A percentile compares a stretch with the other conserved stretches of the same genome.
Conservation (phyloP, 2,113 vertebrate species). For the Platysteira castanea region DNA sequence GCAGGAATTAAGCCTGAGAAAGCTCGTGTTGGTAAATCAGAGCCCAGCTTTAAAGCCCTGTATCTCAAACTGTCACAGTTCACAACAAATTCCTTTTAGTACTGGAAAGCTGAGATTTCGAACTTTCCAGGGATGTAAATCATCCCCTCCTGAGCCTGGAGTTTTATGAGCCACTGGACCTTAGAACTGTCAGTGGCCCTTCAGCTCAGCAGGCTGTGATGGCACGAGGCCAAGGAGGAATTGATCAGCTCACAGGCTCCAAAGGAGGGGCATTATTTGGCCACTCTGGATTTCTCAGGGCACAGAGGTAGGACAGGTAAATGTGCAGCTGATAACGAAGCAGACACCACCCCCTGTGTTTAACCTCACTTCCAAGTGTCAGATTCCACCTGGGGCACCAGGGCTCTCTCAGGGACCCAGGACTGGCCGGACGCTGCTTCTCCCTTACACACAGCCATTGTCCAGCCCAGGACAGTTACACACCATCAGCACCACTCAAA, state of each 20-base stretch:
- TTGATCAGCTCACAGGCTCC: neutral
- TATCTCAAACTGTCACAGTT: neutral
- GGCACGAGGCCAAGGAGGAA: neutral
- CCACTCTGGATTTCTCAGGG: neutral
- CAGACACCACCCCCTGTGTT: neutral
- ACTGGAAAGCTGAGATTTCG: neutral
- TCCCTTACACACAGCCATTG: neutral
- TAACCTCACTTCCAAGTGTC: neutral
- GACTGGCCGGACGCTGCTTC: neutral
- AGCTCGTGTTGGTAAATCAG: neutral
- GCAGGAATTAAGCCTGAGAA: neutral
- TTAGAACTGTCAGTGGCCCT: neutral
- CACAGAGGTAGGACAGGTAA: neutral
- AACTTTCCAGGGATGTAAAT: neutral
- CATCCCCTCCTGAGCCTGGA: neutral
- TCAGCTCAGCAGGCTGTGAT: neutral
- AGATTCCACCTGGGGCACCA: neutral
- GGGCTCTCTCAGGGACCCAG: neutral
- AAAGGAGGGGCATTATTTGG: neutral
- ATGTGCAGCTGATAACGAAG: neutral
- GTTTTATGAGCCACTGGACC: neutral
- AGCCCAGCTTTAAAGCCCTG: neutral
- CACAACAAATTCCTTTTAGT: neutral
- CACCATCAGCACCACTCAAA: neutral
- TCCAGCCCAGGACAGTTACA: neutral